Conservation (phyloP, 2,888 invertebrate species). For the Panzeria rudis region DNA sequence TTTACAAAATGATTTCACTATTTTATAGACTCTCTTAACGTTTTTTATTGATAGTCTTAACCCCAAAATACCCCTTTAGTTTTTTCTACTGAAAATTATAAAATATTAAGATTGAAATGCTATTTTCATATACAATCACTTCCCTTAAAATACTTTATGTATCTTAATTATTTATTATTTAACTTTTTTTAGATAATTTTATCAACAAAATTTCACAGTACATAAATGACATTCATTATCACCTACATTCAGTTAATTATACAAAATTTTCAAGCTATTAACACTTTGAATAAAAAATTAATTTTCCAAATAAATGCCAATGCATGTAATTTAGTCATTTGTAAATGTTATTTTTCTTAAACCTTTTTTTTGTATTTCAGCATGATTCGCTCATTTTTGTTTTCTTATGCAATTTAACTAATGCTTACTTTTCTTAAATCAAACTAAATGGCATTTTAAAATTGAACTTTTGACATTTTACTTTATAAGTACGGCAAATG, state of each 20-base stretch:
- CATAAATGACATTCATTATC: slow-evolving; percentile 19
- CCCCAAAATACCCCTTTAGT: background rate
- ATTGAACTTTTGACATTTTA: slow-evolving; percentile 55
- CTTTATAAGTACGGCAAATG: slow-evolving; percentile 12
- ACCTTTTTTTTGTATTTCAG: background rate
- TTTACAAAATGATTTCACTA: slow-evolving; percentile 13
- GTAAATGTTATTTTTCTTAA: background rate
- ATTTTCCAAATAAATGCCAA: slow-evolving; percentile 8
- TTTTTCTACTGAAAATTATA: background rate
- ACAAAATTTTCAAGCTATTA: slow-evolving; percentile 24
- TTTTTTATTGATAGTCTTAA: background rate
- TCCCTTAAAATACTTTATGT: background rate
- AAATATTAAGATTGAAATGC: background rate
- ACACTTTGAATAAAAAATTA: background rate
- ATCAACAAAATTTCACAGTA: slow-evolving; percentile 9
- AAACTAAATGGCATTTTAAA: slow-evolving; percentile 35
- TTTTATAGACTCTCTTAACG: background rate
- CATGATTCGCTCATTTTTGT: background rate
- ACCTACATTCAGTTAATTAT: slow-evolving; percentile 12
- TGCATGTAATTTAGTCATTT: slow-evolving; percentile 11
- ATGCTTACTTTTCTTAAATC: background rate
- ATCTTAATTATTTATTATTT: background rate
- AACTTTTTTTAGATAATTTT: slow-evolving; percentile 15
- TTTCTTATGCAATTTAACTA: background rate
- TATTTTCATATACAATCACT: background rate